Evolutionary conservation across 2,113 vertebrate genomes (phyloP).

Genomic region (Suricata suricatta): DNA sequence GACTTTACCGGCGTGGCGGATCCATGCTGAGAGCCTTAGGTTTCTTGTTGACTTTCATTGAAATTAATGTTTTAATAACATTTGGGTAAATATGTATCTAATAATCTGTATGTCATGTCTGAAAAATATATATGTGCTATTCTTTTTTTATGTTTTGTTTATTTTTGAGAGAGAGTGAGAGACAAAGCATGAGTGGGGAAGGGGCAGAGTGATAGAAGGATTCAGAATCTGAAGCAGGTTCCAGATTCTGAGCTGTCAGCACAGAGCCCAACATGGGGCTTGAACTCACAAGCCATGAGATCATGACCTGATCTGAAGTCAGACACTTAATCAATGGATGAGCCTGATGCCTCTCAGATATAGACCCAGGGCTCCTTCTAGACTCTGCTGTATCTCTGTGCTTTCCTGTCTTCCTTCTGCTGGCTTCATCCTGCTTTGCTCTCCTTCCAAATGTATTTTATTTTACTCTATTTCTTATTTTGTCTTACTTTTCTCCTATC

Average conservation of each 20-base stretch:
- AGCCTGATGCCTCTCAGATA: not conserved
- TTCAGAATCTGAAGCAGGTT: too few relatives aligned
- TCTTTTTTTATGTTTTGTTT: not conserved
- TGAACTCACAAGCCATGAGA: too few relatives aligned
- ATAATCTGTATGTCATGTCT: not conserved
- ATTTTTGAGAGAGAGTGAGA: too few relatives aligned
- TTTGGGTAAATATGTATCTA: not conserved
- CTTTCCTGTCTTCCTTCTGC: not conserved
- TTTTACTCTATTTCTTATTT: not conserved
- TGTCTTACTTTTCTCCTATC: not conserved
- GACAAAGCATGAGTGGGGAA: too few relatives aligned
- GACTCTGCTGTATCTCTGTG: not conserved
- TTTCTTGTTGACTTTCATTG: slow-evolving; percentile 21
- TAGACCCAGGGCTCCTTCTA: not conserved
- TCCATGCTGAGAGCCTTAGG: too few relatives aligned
- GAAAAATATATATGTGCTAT: not conserved
- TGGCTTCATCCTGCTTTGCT: not conserved
- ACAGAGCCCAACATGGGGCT: too few relatives aligned
- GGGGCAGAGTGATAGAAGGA: too few relatives aligned
- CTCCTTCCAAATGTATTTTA: not conserved
- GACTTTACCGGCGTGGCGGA: too few relatives aligned
- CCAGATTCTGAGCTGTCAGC: too few relatives aligned
- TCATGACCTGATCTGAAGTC: too few relatives aligned
- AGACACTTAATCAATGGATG: too few relatives aligned
- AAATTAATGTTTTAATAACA: not conserved